These are phyloP conservation scores for Poecilia picta DNA, from an alignment of 2,797 vertebrate genomes.

Conservation along the genomic window DNA sequence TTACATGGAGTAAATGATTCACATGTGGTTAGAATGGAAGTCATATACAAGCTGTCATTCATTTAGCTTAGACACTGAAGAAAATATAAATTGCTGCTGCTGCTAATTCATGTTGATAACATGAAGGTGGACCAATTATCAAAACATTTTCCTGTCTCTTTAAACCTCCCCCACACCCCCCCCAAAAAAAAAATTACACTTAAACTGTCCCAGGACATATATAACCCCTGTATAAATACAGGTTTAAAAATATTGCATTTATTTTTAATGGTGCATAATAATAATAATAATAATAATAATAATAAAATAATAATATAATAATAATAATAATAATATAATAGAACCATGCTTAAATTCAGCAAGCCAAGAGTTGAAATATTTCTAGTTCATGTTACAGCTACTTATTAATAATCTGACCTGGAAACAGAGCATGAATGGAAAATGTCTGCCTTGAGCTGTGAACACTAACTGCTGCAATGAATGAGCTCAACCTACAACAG, in stretches of 20 bases:
- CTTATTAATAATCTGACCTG: neutral
- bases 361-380: neutral
- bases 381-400: neutral
- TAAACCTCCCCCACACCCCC: neutral
- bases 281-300: neutral
- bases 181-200: neutral
- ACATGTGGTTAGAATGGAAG: too few species aligned
- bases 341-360: neutral
- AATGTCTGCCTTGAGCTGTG: neutral
- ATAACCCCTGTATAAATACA: neutral
- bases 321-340: neutral
- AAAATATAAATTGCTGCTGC: neutral
- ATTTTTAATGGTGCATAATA: neutral
- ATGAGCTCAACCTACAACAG: neutral
- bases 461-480: conserved; percentile 1
- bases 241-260: neutral
- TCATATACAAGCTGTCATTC: neutral
- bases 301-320: neutral
- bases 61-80: neutral
- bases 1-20: too few species aligned
- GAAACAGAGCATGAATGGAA: neutral
- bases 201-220: neutral
- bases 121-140: neutral
- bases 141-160: neutral
- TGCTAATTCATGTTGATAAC: neutral